Evolutionary conservation across 1,140 invertebrate genomes (phyloP).

Genomic region (Euglossa dilemma): DNA sequence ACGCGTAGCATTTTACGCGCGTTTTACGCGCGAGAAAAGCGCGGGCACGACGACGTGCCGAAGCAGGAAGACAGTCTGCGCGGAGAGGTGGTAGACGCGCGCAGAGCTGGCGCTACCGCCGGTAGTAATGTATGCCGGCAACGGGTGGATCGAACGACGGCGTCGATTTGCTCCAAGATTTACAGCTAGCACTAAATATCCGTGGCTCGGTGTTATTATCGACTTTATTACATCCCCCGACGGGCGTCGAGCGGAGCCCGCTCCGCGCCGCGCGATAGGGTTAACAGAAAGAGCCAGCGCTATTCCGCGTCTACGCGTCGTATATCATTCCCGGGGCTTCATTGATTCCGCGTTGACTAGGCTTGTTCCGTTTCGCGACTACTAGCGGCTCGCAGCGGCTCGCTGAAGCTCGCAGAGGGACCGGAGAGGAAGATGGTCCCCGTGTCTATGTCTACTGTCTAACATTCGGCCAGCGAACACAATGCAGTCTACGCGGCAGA

Average conservation of each 20-base stretch:
- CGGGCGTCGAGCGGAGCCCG: conserved; percentile 22
- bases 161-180: conserved; percentile 78
- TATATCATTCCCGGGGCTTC: conserved; percentile 75
- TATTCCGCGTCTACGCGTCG: conserved; percentile 75
- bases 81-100: background rate
- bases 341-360: conserved; percentile 71
- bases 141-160: conserved; percentile 69
- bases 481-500: conserved; percentile 52
- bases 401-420: background rate
- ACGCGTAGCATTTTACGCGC: conserved; percentile 68
- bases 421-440: background rate
- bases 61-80: background rate
- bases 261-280: conserved; percentile 65
- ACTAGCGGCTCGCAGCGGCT: too few relatives aligned
- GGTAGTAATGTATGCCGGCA: conserved; percentile 73
- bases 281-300: conserved; percentile 75
- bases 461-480: conserved; percentile 42
- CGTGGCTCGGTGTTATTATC: conserved; percentile 78
- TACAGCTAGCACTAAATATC: conserved; percentile 80
- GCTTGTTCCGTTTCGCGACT: conserved; percentile 18
- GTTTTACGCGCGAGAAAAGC: conserved; percentile 5
- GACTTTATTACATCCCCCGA: conserved; percentile 74
- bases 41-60: conserved; percentile 31
- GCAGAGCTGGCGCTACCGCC: conserved; percentile 54
- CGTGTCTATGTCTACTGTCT: background rate